phyloP scores from a whole-genome alignment of 2,888 invertebrate genomes.

The Prosapia bicincta region DNA sequence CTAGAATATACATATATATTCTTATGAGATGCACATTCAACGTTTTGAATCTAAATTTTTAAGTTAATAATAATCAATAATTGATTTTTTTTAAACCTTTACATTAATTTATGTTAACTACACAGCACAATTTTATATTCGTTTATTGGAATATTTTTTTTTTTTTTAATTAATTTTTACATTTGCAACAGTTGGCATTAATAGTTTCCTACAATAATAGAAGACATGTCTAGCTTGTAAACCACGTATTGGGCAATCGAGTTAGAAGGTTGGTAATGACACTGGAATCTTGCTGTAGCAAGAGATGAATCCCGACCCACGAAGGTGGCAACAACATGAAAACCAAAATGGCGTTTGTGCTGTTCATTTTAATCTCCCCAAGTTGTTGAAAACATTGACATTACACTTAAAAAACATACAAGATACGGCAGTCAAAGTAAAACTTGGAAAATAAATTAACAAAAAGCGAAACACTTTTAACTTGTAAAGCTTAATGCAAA shows the following conservation, averaged over 20 bases:
- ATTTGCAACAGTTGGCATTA: neutral
- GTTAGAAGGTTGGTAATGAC: constrained; percentile 2
- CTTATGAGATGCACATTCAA: too few species aligned
- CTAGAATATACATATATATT: too few species aligned
- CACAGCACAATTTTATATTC: neutral
- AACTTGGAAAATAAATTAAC: neutral
- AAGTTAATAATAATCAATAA: too few species aligned
- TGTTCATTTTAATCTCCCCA: neutral
- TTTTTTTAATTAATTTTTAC: neutral
- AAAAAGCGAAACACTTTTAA: too few species aligned
- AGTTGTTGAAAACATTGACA: neutral
- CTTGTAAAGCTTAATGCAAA: too few species aligned
- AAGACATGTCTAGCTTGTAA: neutral
- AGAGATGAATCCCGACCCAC: neutral
- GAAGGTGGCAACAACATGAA: neutral
- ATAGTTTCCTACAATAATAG: neutral
- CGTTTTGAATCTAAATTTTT: too few species aligned
- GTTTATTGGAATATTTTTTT: neutral
- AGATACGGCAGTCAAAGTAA: neutral
- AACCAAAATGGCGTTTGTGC: neutral
- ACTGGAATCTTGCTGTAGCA: neutral
- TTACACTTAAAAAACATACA: neutral
- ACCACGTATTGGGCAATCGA: neutral
- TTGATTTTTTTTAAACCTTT: too few species aligned
- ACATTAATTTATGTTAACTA: neutral